Base-by-base conservation (phyloP, 2,113 vertebrate genomes). In the Garra rufa region DNA sequence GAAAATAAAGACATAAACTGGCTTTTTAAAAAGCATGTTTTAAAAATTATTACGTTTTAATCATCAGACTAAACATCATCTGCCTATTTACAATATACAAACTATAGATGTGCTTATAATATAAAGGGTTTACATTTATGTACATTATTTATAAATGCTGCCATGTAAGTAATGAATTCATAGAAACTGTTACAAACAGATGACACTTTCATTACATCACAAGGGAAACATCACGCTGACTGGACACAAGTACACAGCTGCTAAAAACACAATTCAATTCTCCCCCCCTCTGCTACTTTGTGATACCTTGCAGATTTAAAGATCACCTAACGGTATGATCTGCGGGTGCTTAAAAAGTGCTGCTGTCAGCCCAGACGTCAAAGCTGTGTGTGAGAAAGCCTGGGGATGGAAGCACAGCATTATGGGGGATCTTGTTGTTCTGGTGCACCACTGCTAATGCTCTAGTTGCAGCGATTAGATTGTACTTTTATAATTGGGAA, bases 31-130 rank as follows among this genome's bases (percentile, higher is more conserved):
- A 94, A 93, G 91, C 92, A 93, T 91, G 93, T 34, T 77, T 94
- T 91, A 86, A 93, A 93, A 94, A 93, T 93, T 78, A 92, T 94
- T 94, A 93, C 91, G 79, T 91, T 92, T 93, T 92, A 91, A 92
- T 89, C 67, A 82, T 91, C 75, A 67, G 91, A 91, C 94, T 94
- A 93, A 92, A 93, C 89, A 90, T 91, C 87, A 85, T 89, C 88
- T 90, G 87, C 67, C 90, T 93, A 94, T 95, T 92, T 94, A 95
- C 94, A 95, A 91, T 93, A 91, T 95, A 94, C 89, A 95, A 95
- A 94, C 93, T 94, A 94, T 90, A 95, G 92, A 92, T 93, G 91
- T 90, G 92, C 92, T 90, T 91, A 87, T 88, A 93, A 95, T 95
- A 94, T 92, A 95, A 95, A 95, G 93, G 92, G 91, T 93, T 91